Evolutionary conservation across 2,113 vertebrate genomes (phyloP).

Genomic region (Phrynocephalus versicolor): DNA sequence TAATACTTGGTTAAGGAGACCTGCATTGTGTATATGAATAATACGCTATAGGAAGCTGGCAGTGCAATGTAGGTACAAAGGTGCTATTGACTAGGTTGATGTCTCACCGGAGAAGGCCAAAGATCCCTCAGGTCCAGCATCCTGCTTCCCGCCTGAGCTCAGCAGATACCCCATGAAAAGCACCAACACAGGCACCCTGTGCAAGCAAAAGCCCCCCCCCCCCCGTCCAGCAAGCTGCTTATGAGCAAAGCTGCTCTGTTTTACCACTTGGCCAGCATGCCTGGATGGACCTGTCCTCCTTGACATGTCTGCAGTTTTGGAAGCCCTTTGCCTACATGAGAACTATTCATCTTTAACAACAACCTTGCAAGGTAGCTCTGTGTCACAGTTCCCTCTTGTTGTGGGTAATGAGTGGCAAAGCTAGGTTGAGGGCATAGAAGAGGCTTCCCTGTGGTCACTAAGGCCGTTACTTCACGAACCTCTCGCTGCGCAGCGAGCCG

Average conservation of each 20-base stretch:
- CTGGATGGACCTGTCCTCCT: too few relatives aligned
- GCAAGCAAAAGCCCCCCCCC: not conserved
- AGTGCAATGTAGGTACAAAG: not conserved
- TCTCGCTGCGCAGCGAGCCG: too few relatives aligned
- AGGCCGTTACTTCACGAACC: too few relatives aligned
- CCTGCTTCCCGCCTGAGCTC: not conserved
- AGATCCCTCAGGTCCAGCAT: not conserved
- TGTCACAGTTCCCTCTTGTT: too few relatives aligned
- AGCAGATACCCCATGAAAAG: not conserved
- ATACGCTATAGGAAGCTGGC: too few relatives aligned
- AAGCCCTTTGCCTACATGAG: not conserved
- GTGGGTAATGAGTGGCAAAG: rapidly evolving
- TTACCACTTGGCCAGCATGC: too few relatives aligned
- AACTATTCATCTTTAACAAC: not conserved
- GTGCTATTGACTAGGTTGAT: not conserved
- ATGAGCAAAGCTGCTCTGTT: not conserved
- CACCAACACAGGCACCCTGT: not conserved
- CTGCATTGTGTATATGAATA: not conserved
- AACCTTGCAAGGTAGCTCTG: not conserved
- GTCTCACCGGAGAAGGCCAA: not conserved
- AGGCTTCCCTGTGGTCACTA: not conserved
- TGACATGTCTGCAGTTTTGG: too few relatives aligned
- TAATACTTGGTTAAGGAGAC: not conserved
- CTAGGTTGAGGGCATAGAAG: not conserved
- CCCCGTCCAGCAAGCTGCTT: not conserved